Base-by-base conservation (phyloP, 2,113 vertebrate genomes). In the Zosterops lateralis region DNA sequence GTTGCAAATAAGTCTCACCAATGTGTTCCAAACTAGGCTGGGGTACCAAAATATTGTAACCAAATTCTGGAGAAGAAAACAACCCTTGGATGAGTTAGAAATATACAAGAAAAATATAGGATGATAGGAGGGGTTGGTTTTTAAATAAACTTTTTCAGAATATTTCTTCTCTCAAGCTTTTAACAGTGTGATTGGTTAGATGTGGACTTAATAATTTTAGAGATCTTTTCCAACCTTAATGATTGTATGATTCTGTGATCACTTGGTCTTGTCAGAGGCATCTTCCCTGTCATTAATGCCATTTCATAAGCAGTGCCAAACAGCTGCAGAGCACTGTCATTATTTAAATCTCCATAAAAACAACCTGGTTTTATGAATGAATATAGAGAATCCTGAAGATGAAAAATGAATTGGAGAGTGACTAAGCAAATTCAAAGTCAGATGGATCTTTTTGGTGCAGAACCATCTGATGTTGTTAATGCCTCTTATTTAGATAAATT, bases 371-470 rank as follows among this genome's bases (percentile, higher is more conserved):
- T 89, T 79, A 48, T 5, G 28, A 78, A 61, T 58, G 47, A 60
- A 42, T 60, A 42, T 53, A 78, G 48, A 66, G 64, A 90, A 77
- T 42, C 22, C 34, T 67, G 77, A 67, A 89, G 77, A 64, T 66
- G 57, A 79, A 73, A 93, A 93, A 90, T 71, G 82, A 95, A 51
- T 84, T 74, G 47, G 36, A 87, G 54, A 83, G 26, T 86, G 70
- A 96, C 66, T 71, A 89, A 93, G 79, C 68, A 94, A 86, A 85
- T 71, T 66, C 60, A 32, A 62, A 95, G 42, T 73, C 73, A 75
- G 44, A 68, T 54, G 47, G 45, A 85, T 87, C 68, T 83, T 75
- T 86, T 51, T 10, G 7, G 26, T 90, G 40, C 45, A 86, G 64
- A 94, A 82, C 28, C 28, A 58, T 93, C 44, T 80, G 48, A 40